Evolutionary conservation across 2,113 vertebrate genomes (phyloP), one percentile per base, ranked within the genome.

Genomic region (Indicator maculatus): DNA sequence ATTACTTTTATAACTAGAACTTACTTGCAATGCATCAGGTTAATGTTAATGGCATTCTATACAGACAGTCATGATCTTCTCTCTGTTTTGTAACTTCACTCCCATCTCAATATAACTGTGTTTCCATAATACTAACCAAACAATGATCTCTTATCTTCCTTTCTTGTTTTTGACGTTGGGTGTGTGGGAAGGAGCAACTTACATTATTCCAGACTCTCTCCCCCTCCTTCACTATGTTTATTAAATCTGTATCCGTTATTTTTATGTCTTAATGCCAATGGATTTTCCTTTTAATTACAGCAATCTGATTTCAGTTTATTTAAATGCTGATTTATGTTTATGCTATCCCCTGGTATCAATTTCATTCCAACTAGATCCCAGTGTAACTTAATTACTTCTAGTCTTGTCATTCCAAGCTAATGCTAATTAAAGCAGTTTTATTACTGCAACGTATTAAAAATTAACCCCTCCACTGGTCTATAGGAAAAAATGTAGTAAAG

Each of bases 1-100:
- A 98, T 98, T 98, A 97, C 97, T 95, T 96, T 91, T 97, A 91
- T 96, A 97, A 97, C 96, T 95, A 96, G 93, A 95, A 96, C 91
- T 97, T 91, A 50, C 93, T 97, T 90, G 96, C 94, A 94, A 93
- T 96, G 90, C 93, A 95, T 96, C 96, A 96, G 96, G 97, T 98
- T 98, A 97, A 97, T 89, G 93, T 92, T 97, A 98, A 97, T 96
- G 95, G 95, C 81, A 90, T 95, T 96, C 95, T 91, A 84, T 95
- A 88, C 70, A 77, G 95, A 92, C 88, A 89, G 87, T 91, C 93
- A 93, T 84, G 91, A 97, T 90, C 93, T 83, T 84, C 82, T 88
- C 89, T 96, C 95, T 95, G 94, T 93, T 96, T 96, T 95, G 83
- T 74, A 93, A 95, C 83, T 94, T 94, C 90, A 90, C 74, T 94